These are phyloP conservation scores for Selene dorsalis DNA, from an alignment of 2,797 vertebrate species.

Conservation along the genomic window DNA sequence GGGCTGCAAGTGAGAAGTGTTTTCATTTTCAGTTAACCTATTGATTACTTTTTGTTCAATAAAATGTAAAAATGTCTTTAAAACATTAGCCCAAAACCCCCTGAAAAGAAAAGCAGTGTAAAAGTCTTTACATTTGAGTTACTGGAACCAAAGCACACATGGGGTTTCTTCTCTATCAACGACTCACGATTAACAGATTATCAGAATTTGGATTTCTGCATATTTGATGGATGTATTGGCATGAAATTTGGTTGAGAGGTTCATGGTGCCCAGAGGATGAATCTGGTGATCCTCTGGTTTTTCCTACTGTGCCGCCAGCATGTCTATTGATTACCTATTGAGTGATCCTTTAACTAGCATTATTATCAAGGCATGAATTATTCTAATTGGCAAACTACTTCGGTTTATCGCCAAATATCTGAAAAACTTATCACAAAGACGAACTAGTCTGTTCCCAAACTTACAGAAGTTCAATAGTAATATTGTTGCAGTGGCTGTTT, in stretches of 20 bases:
- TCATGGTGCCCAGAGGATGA: background rate
- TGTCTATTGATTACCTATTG: background rate
- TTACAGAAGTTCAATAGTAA: background rate
- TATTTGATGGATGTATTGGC: background rate
- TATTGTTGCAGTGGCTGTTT: background rate
- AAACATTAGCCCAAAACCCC: background rate
- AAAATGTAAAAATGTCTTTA: background rate
- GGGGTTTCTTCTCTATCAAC: background rate
- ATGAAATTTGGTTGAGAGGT: background rate
- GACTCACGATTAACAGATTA: background rate
- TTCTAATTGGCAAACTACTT: background rate
- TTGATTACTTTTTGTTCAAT: background rate
- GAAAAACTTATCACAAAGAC: no score
- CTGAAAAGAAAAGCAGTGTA: background rate
- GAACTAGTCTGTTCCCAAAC: background rate
- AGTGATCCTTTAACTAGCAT: background rate
- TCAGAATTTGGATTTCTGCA: background rate
- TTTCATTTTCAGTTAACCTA: constrained; percentile 16
- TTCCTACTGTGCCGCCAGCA: background rate
- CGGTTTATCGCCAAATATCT: no score
- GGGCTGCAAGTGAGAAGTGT: background rate
- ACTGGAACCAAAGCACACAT: background rate
- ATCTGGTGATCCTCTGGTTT: background rate
- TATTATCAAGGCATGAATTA: background rate
- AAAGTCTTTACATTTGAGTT: background rate